Base-by-base conservation (phyloP, 2,888 invertebrate genomes). In the Cephus spinipes region DNA sequence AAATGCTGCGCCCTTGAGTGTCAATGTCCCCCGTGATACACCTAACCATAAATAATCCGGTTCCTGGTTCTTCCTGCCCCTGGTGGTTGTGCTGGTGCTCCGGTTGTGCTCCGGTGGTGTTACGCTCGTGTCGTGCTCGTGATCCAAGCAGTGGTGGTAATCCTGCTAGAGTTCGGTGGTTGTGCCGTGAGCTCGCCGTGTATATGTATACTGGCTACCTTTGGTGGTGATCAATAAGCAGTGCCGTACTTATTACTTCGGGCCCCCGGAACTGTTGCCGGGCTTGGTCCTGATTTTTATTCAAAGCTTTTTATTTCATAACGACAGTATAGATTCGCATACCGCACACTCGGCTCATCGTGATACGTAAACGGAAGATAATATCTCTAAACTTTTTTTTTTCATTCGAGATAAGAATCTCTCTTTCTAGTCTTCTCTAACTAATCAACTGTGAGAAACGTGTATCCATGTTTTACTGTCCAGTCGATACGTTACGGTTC, bases 181-280 rank as follows among this genome's bases (percentile, higher is more conserved):
- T 87, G 75, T 78, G 86, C 85, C 84, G 85, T 84, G 87, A 84
- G 86, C 85, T 83, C 85, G 84, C 83, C 85, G 85, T 86, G 85
- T 89, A 87, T 84, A 89, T 86, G 88, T 89, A 89, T 87, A 86
- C 87, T 86, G 79, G 83, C 86, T 88, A 87, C 83, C 87, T 88
- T 89, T 87, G 83, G 88, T 89, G 87, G 88, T 88, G 91, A 91
- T 91, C 91, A 90, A 91, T 91, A 91, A 90, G 90, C 91, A 91
- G 90, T 90, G 89, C 89, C 88, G 90, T 90, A 87, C 81, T 83
- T 81, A 83, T 83, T 83, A 87, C 86, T 83, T 85, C 78, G 82
- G 80, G 79, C 79, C 81, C 79, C 79, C 76, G 81, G 77, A 79
- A 79, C 75, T 80, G 78, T 12, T 33, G 78, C 79, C 79, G 55